Base-by-base conservation (phyloP, 2,797 vertebrate genomes). In the Enoplosus armatus region DNA sequence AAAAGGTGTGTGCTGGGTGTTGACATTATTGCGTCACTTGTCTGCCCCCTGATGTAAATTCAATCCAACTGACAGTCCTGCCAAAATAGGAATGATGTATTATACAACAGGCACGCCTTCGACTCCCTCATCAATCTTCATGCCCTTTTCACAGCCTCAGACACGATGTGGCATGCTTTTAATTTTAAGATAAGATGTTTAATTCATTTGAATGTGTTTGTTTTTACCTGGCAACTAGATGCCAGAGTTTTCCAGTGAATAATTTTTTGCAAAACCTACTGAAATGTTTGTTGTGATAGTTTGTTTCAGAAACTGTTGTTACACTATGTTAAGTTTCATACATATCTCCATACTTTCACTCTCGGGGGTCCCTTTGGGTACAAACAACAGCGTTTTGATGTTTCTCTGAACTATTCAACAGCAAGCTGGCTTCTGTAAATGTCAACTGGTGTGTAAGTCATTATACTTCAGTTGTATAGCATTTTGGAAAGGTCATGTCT, bases 391-490 rank as follows among this genome's bases (percentile, higher is more conserved):
- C 9, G 1, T 90, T 90, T 84, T 76, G 37, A 79, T 88, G 85
- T 89, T 88, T 84, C 68, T 87, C 66, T 84, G 66, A 90, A 76
- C 77, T 82, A 65, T 89, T 91, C 66, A 69, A 63, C 87, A 80
- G 65, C 76, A 47, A 54, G 80, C 84, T 77, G 84, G 81, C 73
- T 68, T 89, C 66, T 60, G 79, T 94, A 95, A 96, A 95, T 95
- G 95, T 93, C 95, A 95, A 41, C 74, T 53, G 72, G 55, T 80
- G 77, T 94, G 93, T 94, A 86, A 47, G 83, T 91, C 88, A 95
- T 94, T 95, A 91, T 78, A 70, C 76, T 64, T 58, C 53, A 50
- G 75, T 84, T 92, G 89, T 90, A 82, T 82, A 79, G 84, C 76
- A 80, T 90, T 92, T 90, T 84, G 71, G 63, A 94, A 95, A 96